Base-by-base conservation (phyloP, 35 echinoderm and acorn worm species). In the Chiridota heheva region DNA sequence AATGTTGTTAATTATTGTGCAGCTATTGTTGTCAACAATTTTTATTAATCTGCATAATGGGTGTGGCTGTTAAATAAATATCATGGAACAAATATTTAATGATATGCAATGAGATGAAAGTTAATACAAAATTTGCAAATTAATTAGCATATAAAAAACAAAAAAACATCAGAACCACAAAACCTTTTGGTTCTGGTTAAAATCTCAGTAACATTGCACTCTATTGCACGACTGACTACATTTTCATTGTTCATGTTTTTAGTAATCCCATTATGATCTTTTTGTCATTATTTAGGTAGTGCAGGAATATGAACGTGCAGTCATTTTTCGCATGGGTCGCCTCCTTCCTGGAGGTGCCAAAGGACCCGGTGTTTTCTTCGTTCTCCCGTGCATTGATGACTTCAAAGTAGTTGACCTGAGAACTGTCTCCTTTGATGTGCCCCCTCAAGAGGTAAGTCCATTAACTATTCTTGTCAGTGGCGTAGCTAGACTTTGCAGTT, bases 381-480 rank as follows among this genome's bases (percentile, higher is more conserved):
- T 92, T 33, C 71, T 92, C 16, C 90, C 90, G 4, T 92, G 90
- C 78, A 87, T 92, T 59, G 90, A 92, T 44, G 69, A 87, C 39
- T 87, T 82, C 78, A 92, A 32, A 36, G 76, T 69, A 39, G 77
- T 92, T 2, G 90, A 92, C 62, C 90, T 87, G 22, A 79, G 90
- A 44, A 92, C 90, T 16, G 75, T 92, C 18, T 87, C 90, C 10
- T 92, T 92, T 48, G 90, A 92, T 57, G 90, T 92, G 2, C 90
- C 90, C 13, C 90, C 90, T 55, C 90, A 92, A 35, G 89, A 89
- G 86, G 86, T 89, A 31, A n/a, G n/a, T n/a, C n/a, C n/a, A n/a
- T n/a, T n/a, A n/a, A n/a, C n/a, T n/a, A n/a, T n/a, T n/a, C n/a
- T n/a, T n/a, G n/a, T n/a, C n/a, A n/a, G n/a, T n/a, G n/a, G n/a